phyloP scores from a whole-genome alignment of 2,888 invertebrate genomes.

The Pandemis heparana region DNA sequence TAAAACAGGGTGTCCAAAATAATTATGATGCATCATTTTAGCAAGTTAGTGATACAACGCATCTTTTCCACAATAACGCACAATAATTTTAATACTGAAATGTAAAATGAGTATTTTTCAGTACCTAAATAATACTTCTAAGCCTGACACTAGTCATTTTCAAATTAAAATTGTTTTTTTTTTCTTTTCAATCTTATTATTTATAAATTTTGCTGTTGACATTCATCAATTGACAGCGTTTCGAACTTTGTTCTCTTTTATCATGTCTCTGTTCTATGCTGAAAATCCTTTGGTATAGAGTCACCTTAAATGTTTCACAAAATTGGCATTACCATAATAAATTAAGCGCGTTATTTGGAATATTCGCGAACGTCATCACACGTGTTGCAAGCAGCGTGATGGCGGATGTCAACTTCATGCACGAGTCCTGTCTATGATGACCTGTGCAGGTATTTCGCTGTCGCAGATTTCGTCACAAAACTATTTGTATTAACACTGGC shows the following conservation, averaged over 20 bases:
- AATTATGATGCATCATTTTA: background rate
- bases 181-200: too few species aligned
- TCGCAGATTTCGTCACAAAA: background rate
- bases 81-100: too few species aligned
- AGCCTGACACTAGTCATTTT: background rate
- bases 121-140: too few species aligned
- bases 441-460: background rate
- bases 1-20: background rate
- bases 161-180: background rate
- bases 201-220: too few species aligned
- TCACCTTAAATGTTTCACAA: background rate
- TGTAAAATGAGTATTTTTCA: too few species aligned
- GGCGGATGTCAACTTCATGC: slow-evolving; percentile 22
- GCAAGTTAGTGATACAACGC: background rate
- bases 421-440: slow-evolving; percentile 12
- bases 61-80: too few species aligned
- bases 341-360: background rate
- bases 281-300: too few species aligned
- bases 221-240: too few species aligned
- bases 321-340: background rate
- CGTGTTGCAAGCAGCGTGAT: slow-evolving; percentile 18
- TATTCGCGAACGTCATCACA: slow-evolving; percentile 13
- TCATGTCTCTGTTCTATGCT: too few species aligned
- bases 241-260: too few species aligned
- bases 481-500: background rate